Base-by-base conservation (phyloP, 2,797 vertebrate species). In the Apogon talboti region DNA sequence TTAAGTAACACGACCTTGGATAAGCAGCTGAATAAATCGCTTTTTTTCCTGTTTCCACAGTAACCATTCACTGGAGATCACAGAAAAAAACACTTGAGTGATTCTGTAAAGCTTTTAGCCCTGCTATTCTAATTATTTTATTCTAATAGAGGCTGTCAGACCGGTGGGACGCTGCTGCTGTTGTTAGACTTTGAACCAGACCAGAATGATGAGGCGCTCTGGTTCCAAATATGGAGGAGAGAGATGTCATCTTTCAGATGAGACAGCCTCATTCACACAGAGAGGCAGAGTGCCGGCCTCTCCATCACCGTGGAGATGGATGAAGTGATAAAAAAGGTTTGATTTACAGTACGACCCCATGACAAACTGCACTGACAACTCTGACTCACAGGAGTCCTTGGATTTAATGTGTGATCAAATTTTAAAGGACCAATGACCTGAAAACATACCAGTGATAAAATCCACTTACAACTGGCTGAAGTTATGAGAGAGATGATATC, bases 41-140 rank as follows among this genome's bases (percentile, higher is more conserved):
- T 58, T 21, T 12, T 64, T 43, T n/a, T 50, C 48, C 47, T 46
- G 73, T 81, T 81, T 62, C 78, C 66, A 54, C 2, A 28, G 74
- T 45, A 73, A 76, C 73, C 46, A 14, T 30, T 60, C 41, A 51
- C 13, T 45, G 18, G 9, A 15, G 48, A 30, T 42, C 11, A 66
- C 13, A 37, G 13, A 28, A 28, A 28, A 43, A 48, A 59, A 38
- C 28, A 67, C 15, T 21, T 11, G 47, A 55, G 59, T 42, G 40
- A 41, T 50, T 57, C 24, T 71, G n/a, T 45, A 42, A 7, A 6
- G 46, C 8, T 69, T 64, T 57, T 28, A 49, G 47, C 37, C 4
- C 21, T 0, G 4, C 37, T 55, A 11, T 41, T 68, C 18, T 33
- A n/a, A 65, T 65, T 37, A 50, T 70, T 65, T 48, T 12, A 59